Base-by-base conservation (phyloP, 2,113 vertebrate genomes). In the Xiphorhynchus elegans region DNA sequence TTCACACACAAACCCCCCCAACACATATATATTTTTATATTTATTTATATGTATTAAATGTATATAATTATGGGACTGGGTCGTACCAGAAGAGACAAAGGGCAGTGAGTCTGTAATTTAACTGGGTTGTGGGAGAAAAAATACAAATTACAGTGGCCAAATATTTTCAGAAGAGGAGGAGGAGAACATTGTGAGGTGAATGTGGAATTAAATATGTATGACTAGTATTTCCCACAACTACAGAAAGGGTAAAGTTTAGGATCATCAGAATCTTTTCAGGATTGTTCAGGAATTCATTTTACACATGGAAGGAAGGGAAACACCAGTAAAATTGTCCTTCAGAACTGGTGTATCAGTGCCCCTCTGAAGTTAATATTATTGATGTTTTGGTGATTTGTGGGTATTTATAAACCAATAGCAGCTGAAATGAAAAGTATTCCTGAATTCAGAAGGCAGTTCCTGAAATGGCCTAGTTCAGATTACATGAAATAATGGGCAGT, bases 71-170 rank as follows among this genome's bases (percentile, higher is more conserved):
- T 75, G 64, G 93, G 64, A 86, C 28, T 2, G 13, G 79, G 47
- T 79, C 47, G 56, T 55, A 37, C 78, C 24, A 33, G 91, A 73
- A 59, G 85, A 17, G 42, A 70, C 60, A 72, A 84, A 93, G 42
- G n/a, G 21, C 46, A 93, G 24, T 26, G 24, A 84, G 37, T 94
- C 75, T 94, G 56, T 93, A 80, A 93, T 96, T 96, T 90, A 67
- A 50, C 42, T 85, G 49, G 33, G 9, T 39, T 94, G 50, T 79
- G 89, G 87, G 39, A 76, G 29, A 35, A 77, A 72, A 93, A 86
- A 56, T 33, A 33, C 21, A 66, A 88, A 74, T 47, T 69, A 11
- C 19, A 58, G 63, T 35, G 81, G 53, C 28, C 86, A 87, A 56
- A 58, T 85, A 59, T 62, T 91, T 92, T 75, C 21, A 42, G 72